Percentiles rank a stretch among this genome's conserved stretches.
Evolutionary conservation across 2,888 invertebrate species (phyloP).

Genomic region (Hemaris fuciformis): DNA sequence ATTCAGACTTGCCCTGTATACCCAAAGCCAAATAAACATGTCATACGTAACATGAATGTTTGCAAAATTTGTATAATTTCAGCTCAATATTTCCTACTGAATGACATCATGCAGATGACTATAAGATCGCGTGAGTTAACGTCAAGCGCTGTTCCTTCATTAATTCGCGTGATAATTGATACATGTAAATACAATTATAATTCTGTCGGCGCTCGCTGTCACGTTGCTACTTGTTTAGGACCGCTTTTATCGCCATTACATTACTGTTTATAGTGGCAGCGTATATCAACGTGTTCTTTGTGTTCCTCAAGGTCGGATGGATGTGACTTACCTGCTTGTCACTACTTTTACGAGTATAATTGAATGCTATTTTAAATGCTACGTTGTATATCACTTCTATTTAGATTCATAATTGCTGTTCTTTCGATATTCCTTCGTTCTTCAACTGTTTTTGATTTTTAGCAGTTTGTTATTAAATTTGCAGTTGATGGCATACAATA

Average conservation of each 20-base stretch:
- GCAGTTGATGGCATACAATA: too few relatives aligned
- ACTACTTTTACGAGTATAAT: slow-evolving; percentile 7
- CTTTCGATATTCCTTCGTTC: neutral
- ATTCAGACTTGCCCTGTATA: too few relatives aligned
- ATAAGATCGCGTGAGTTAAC: neutral
- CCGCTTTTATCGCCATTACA: slow-evolving; percentile 62
- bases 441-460: neutral
- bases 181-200: slow-evolving; percentile 43
- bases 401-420: neutral
- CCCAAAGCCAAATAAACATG: too few relatives aligned
- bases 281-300: slow-evolving; percentile 48
- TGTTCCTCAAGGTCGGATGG: slow-evolving; percentile 60
- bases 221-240: slow-evolving; percentile 54
- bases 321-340: slow-evolving; percentile 35
- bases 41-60: too few relatives aligned
- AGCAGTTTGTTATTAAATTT: too few relatives aligned
- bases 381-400: neutral
- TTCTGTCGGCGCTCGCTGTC: slow-evolving; percentile 47
- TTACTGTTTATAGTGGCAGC: slow-evolving; percentile 48
- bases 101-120: neutral
- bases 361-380: slow-evolving; percentile 22
- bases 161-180: slow-evolving; percentile 42
- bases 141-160: slow-evolving; percentile 33
- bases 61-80: too few relatives aligned
- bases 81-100: too few relatives aligned